These are phyloP conservation scores for Agriopis marginaria DNA, from an alignment of 2,888 invertebrate genomes.

Conservation along the genomic window DNA sequence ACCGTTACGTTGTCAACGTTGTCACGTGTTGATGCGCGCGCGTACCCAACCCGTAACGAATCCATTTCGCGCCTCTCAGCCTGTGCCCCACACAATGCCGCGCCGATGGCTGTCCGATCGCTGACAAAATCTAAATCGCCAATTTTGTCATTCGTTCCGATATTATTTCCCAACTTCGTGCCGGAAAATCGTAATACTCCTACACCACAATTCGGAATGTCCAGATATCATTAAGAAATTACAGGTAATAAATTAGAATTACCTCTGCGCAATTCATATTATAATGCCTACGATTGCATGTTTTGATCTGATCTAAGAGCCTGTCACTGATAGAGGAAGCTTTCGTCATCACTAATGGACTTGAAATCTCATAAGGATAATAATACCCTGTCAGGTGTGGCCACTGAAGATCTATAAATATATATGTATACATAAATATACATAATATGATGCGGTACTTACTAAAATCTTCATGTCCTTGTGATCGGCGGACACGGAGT, in stretches of 20 bases:
- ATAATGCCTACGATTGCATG: slow-evolving; percentile 30
- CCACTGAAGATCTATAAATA: slow-evolving; percentile 34
- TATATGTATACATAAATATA: slow-evolving; percentile 65
- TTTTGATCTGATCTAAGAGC: slow-evolving; percentile 31
- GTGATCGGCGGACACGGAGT: slow-evolving; percentile 81
- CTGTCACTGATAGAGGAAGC: slow-evolving; percentile 35
- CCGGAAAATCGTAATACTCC: slow-evolving; percentile 62
- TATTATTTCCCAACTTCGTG: slow-evolving; percentile 73
- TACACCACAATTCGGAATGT: slow-evolving; percentile 38
- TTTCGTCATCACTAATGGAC: slow-evolving; percentile 36
- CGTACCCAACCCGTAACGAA: slow-evolving; percentile 70
- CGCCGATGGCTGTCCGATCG: slow-evolving; percentile 2
- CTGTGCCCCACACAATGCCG: slow-evolving; percentile 62
- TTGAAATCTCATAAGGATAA: slow-evolving; percentile 15
- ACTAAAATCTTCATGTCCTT: slow-evolving; percentile 86
- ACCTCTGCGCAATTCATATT: slow-evolving; percentile 37
- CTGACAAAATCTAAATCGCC: slow-evolving; percentile 73
- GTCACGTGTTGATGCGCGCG: slow-evolving; percentile 66
- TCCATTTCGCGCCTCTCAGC: slow-evolving; percentile 69
- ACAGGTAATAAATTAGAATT: slow-evolving; percentile 59
- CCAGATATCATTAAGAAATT: slow-evolving; percentile 57
- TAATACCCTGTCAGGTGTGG: slow-evolving; percentile 24
- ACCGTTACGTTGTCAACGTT: slow-evolving; percentile 19
- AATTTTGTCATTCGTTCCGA: slow-evolving; percentile 81
- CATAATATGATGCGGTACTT: slow-evolving; percentile 76